Base-by-base conservation (phyloP, 2,113 vertebrate genomes). In the Pachycephala philippinensis region DNA sequence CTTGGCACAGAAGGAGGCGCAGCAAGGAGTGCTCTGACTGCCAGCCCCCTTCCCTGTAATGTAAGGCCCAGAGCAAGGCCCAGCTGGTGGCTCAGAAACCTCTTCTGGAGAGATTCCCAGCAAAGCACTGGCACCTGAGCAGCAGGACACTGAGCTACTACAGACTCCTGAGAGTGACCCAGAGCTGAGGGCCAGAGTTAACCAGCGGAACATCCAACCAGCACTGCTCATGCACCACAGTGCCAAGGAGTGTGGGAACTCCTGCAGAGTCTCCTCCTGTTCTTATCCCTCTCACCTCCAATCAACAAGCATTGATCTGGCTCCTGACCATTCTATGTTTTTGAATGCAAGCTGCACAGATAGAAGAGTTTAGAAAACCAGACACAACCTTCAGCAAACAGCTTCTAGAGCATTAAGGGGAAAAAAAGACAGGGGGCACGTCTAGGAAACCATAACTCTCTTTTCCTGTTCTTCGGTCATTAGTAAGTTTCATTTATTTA, bases 341-440 rank as follows among this genome's bases (percentile, higher is more conserved):
- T 18, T 47, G 21, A 82, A 75, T 4, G 14, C 15, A 57, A 74
- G 21, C 30, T 63, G 18, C 17, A 71, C 1, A 4, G 42, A 30
- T 2, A 64, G 24, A 65, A 69, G 47, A 72, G 17, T 24, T 50
- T 23, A 69, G 31, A 52, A 86, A 84, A 77, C n/a, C 16, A 49
- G 21, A 86, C 2, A 3, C 13, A 19, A 82, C 35, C 45, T 79
- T 81, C 61, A 60, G 52, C 74, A 89, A 85, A 60, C 11, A 70
- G 15, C 47, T 75, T 66, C 52, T 35, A 26, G 15, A 60, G 21
- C 26, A 16, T 21, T 40, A 52, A 28, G 5, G 9, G 3, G 12
- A 0, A 9, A 33, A 75, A 64, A 45, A 50, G 6, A 9, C 1
- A 4, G 5, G 2, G 0, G 9, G 2, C 6, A 68, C 26, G 19